These are phyloP conservation scores for Propithecus coquereli DNA, from an alignment of 2,113 vertebrate genomes.

Conservation along the genomic window DNA sequence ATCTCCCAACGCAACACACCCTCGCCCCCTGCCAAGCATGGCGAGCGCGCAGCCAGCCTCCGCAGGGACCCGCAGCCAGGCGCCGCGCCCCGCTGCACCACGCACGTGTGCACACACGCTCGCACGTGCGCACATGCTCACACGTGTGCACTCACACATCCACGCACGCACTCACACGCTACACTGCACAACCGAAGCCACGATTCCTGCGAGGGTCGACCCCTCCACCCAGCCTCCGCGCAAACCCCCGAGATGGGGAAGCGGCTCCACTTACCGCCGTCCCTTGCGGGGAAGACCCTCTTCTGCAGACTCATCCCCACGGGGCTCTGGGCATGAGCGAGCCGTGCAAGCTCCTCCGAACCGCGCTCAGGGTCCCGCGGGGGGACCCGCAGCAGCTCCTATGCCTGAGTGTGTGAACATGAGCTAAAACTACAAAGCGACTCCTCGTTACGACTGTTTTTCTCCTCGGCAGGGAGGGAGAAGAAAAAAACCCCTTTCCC, in stretches of 20 bases:
- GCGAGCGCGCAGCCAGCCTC: background rate
- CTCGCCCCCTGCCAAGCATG: background rate
- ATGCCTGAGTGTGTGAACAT: constrained; percentile 62
- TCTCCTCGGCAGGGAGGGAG: constrained; percentile 77
- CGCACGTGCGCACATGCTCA: background rate
- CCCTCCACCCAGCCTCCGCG: background rate
- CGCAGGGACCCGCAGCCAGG: background rate
- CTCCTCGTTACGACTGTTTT: constrained; percentile 75
- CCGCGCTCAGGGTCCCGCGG: constrained; percentile 11
- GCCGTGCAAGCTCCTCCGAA: background rate
- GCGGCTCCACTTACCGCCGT: constrained; percentile 80
- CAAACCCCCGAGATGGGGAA: background rate
- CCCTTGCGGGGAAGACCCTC: constrained; percentile 72
- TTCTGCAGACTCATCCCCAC: constrained; percentile 71
- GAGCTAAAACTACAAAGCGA: constrained; percentile 72
- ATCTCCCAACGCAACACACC: background rate
- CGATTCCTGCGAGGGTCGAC: background rate
- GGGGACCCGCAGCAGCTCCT: constrained; percentile 59
- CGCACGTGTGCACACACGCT: background rate
- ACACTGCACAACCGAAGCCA: background rate
- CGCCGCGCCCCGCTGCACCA: background rate
- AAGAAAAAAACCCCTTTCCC: constrained; percentile 63
- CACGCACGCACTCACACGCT: background rate
- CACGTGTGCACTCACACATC: background rate
- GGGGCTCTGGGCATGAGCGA: background rate